These are phyloP conservation scores for Nibea coibor DNA, from an alignment of 2,113 vertebrate genomes.

Conservation along the genomic window DNA sequence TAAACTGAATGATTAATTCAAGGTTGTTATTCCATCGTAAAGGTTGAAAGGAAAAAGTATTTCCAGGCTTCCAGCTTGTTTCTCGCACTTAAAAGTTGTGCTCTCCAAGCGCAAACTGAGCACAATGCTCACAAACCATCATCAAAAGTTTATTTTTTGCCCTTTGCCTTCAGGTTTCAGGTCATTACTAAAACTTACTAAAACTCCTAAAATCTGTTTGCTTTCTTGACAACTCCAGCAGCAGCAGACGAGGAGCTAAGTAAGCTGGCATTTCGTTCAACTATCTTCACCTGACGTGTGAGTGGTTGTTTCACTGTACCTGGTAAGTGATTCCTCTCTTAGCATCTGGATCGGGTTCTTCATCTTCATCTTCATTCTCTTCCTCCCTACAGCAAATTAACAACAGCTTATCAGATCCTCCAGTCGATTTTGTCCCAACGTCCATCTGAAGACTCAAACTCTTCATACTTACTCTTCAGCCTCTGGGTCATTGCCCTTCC, in stretches of 20 bases:
- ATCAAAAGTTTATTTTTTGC: no score
- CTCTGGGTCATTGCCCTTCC: constrained; percentile 59
- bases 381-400: constrained; percentile 59
- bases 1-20: background rate
- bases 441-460: background rate
- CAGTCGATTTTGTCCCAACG: background rate
- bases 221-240: no score
- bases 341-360: constrained; percentile 68
- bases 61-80: no score
- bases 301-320: constrained; percentile 65
- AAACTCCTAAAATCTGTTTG: no score
- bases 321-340: constrained; percentile 88
- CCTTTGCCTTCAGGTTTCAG: no score
- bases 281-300: background rate
- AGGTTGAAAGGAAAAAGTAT: background rate
- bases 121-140: no score
- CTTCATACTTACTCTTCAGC: constrained; percentile 71
- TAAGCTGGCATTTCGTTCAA: no score
- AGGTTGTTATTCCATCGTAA: background rate
- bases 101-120: no score
- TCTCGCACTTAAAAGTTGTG: no score
- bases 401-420: background rate
- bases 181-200: no score
- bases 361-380: constrained; percentile 53
- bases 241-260: no score